Base-by-base conservation (phyloP, 2,888 invertebrate genomes). In the Cepaea hortensis region DNA sequence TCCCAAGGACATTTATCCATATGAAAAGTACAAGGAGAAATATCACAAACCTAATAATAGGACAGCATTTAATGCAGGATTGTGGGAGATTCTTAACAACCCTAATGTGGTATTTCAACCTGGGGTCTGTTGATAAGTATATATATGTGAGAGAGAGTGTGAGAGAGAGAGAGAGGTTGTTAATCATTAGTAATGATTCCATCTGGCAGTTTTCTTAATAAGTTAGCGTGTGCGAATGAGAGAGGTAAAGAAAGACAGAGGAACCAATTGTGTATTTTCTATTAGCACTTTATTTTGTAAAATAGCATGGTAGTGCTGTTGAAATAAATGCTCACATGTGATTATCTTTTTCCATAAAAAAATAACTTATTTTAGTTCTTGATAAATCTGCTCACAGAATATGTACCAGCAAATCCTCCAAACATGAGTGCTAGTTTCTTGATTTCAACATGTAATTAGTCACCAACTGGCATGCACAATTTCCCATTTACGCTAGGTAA, bases 51-150 rank as follows among this genome's bases (percentile, higher is more conserved):
- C 96, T 0, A 96, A 97, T 90, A 98, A 97, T 93, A 95, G 97
- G 68, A 96, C 97, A 87, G 92, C 97, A 96, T 94, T 98, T 89
- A 97, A 97, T 87, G 97, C 98, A 92, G 98, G 98, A 0, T 96
- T 98, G 35, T 96, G 96, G 92, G 97, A 98, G 95, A 97, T 98
- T 88, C 97, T 98, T 93, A 96, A 96, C 88, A 97, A 97, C 89
- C 95, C 95, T 5, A 90, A 90, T 70, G 92, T 94, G 50, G 90
- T 90, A 72, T 93, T 91, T 85, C 85, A 89, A n/a, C 85, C 88
- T 61, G 77, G 81, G 77, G 91, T 91, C 86, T 88, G 89, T 88
- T 48, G 61, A 35, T 68, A 23, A 15, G 23, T 15, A 55, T 70
- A 11, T 46, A 46, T 76, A 11, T 11, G 13, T 48, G 75, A 46